Base-by-base conservation (phyloP, 2,888 invertebrate species). In the Leptinotarsa juncta region DNA sequence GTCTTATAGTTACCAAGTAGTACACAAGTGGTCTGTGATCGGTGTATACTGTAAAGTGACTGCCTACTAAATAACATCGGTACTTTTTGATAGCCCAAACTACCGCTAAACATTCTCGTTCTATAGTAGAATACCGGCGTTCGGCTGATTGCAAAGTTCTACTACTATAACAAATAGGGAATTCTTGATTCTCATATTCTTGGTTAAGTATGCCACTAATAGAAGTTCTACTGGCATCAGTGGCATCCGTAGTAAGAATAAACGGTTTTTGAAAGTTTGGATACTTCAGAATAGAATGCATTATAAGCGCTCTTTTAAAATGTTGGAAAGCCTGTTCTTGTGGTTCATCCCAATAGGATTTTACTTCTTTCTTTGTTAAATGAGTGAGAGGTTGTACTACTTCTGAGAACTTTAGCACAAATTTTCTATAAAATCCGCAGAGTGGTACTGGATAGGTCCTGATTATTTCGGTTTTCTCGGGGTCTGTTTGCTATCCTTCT, bases 41-140 rank as follows among this genome's bases (percentile, higher is more conserved):
- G 0, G 81, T 83, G 10, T 80, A 76, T 16, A 84, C 67, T 16
- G 32, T 77, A 51, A 84, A 83, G 51, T 78, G 73, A 20, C 73
- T 72, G 12, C 82, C 83, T 60, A 77, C 77, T 7, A 83, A 42
- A 73, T 83, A 83, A 15, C 78, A 78, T 51, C 80, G 42, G 67
- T 79, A 83, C 65, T 80, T 75, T 65, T 81, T 79, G 5, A 79
- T 65, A 1, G 77, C 78, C 77, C 77, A 82, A 7, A 82, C 71
- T 1, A 82, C 70, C 0, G 81, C 81, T 42, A 83, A 60, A 1
- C 80, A 70, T 78, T 84, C 84, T n/a, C 78, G 74, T 71, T 84
- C 80, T n/a, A 74, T 81, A 14, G 81, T 80, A 14, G 74, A 67
- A 66, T 82, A 81, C 49, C 77, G 80, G 18, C 16, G 55, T 73